Percentiles rank a stretch among this genome's conserved stretches.
These are phyloP conservation scores for Melanchra persicariae DNA, from an alignment of 2,888 invertebrate species.

Conservation along the genomic window DNA sequence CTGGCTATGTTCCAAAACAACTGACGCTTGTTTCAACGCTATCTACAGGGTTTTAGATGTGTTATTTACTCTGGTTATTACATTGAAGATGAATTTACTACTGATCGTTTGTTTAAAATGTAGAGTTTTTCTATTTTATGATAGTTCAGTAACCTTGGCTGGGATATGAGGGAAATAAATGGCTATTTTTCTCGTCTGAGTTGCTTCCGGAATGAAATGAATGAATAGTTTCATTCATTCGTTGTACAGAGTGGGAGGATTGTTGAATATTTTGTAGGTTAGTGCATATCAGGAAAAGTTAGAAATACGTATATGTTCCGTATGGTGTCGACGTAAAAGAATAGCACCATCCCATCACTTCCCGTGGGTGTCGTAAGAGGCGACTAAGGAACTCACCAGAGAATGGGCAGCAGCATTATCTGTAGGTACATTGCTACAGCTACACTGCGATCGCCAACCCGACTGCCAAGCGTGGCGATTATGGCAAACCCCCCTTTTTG, in stretches of 20 bases:
- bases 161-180: background rate
- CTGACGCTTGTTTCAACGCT: constrained; percentile 61
- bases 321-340: too few species aligned
- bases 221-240: constrained; percentile 12
- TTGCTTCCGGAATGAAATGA: background rate
- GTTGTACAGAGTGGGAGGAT: background rate
- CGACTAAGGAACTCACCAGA: too few species aligned
- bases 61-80: constrained; percentile 61
- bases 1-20: constrained; percentile 68
- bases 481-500: too few species aligned
- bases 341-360: too few species aligned
- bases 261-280: background rate
- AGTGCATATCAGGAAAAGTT: too few species aligned
- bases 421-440: too few species aligned
- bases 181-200: background rate
- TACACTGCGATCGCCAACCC: too few species aligned
- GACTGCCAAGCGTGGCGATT: too few species aligned
- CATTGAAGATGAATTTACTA: constrained; percentile 28
- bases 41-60: constrained; percentile 60
- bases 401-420: too few species aligned
- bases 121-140: constrained; percentile 14
- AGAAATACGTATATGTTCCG: too few species aligned
- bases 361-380: too few species aligned
- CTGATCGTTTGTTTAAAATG: constrained; percentile 22
- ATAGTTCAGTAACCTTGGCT: background rate